Evolutionary conservation across 2,113 vertebrate species (phyloP), one percentile per base, ranked within the genome.

Genomic region (Meleagris gallopavo): DNA sequence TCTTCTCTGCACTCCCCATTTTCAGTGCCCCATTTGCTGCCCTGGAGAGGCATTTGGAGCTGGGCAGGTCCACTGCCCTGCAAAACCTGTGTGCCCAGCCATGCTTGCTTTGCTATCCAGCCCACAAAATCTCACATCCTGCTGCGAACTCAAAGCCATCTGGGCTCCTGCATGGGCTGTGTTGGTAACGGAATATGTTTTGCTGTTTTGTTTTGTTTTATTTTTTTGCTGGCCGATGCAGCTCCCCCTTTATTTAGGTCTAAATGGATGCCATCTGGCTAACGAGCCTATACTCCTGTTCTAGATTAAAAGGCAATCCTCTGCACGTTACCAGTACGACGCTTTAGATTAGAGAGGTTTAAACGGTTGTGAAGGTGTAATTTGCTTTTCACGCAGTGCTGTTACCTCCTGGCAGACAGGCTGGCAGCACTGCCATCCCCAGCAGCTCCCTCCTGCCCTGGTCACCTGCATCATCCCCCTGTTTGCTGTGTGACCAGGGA

Each of bases 221-320:
- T 10, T 54, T 66, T 55, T 76, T 5, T 34, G 52, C 61, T 88
- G 4, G 1, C 82, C 27, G 4, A 11, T 88, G 71, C 79, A 62
- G 72, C 69, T 95, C 20, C 65, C 85, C 64, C 65, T 89, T 93
- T 95, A 91, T 91, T 96, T 86, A 83, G 52, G 60, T 91, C 91
- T 91, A 97, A 96, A 95, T 94, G 89, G 89, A 91, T 88, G 94
- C 93, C 96, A 94, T 94, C 91, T 96, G 96, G 82, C 91, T 95
- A 97, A 94, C 48, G 79, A 96, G 84, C 85, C 79, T 61, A 57
- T 95, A 75, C 54, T 91, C 93, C 57, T 93, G 96, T 95, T 95
- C 94, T 74, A 71, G 89, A 89, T 96, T 95, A 95, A 95, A 95
- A 95, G 72, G 76, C 88, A 95, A 93, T 95, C 85, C 89, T 92